phyloP scores from a whole-genome alignment of 2,797 vertebrate genomes.

The Lophius americanus region DNA sequence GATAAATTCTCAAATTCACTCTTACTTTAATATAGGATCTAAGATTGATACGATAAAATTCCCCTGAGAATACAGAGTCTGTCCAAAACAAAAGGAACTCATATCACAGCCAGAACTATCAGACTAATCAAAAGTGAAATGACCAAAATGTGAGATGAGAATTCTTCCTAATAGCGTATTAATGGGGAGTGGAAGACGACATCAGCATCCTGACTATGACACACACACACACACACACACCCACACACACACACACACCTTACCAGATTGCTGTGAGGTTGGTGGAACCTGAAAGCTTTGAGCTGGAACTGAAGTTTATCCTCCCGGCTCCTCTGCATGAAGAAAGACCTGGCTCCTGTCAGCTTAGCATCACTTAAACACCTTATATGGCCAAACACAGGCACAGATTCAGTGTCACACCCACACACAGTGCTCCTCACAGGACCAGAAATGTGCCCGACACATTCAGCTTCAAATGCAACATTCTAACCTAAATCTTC shows the following conservation, averaged over 20 bases:
- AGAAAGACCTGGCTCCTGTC: slow-evolving; percentile 72
- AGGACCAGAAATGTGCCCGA: not conserved
- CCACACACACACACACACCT: slow-evolving; percentile 21
- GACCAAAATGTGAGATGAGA: no score
- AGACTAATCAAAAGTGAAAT: no score
- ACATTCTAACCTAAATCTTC: not conserved
- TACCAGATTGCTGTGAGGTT: slow-evolving; percentile 56
- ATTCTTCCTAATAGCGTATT: no score
- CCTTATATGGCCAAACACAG: slow-evolving; percentile 46
- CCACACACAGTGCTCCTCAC: not conserved
- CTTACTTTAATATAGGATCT: no score
- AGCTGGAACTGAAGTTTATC: slow-evolving; percentile 74
- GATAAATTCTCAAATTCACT: no score
- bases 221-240: slow-evolving; percentile 3
- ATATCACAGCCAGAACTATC: no score
- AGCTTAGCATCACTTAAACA: slow-evolving; percentile 72
- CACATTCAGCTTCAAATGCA: not conserved
- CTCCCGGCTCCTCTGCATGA: slow-evolving; percentile 66
- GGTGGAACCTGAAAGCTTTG: slow-evolving; percentile 68
- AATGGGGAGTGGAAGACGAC: no score
- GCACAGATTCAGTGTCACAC: not conserved
- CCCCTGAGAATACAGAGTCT: no score
- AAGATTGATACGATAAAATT: no score
- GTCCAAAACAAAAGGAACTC: no score
- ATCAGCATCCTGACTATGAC: not conserved